These are phyloP conservation scores for Ophiothrix spiculata DNA, from an alignment of 35 echinoderm and acorn worm genomes.

Conservation along the genomic window DNA sequence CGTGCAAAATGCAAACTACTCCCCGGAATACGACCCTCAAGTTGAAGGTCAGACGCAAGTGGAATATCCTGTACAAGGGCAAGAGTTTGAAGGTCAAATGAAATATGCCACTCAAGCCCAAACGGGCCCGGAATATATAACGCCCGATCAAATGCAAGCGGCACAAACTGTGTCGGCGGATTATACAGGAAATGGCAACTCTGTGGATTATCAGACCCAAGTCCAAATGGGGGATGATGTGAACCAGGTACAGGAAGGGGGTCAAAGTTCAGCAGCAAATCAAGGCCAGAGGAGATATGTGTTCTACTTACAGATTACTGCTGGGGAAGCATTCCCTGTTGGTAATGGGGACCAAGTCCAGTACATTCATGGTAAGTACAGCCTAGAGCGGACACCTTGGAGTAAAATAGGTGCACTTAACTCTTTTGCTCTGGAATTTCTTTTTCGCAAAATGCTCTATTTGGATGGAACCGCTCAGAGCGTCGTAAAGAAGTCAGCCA, in stretches of 20 bases:
- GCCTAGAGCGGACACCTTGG: no score
- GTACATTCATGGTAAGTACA: conserved; percentile 98
- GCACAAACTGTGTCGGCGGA: conserved; percentile 12
- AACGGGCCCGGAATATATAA: conserved; percentile 51
- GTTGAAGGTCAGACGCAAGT: conserved; percentile 55
- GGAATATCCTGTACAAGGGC: conserved; percentile 51
- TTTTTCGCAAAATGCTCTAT: no score
- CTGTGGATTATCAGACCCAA: conserved; percentile 68
- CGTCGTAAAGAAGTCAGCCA: no score
- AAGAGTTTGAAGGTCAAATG: conserved; percentile 68
- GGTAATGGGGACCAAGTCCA: conserved; percentile 97
- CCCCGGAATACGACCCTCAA: conserved; percentile 39
- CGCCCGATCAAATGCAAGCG: not conserved
- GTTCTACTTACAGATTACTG: conserved; percentile 95
- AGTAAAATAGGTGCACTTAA: no score
- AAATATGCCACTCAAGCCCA: conserved; percentile 37
- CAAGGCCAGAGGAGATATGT: conserved; percentile 89
- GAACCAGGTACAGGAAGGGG: conserved; percentile 49
- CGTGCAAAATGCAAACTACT: conserved; percentile 31
- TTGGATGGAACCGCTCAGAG: no score
- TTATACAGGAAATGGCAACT: conserved; percentile 48
- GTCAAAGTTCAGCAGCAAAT: conserved; percentile 36
- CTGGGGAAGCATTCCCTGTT: conserved; percentile 92
- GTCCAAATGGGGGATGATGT: conserved; percentile 41
- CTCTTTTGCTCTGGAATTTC: no score